A percentile compares a stretch with the other conserved stretches of the same genome.
phyloP scores from a whole-genome alignment of 1,140 invertebrate species.

The Drosophila elegans region DNA sequence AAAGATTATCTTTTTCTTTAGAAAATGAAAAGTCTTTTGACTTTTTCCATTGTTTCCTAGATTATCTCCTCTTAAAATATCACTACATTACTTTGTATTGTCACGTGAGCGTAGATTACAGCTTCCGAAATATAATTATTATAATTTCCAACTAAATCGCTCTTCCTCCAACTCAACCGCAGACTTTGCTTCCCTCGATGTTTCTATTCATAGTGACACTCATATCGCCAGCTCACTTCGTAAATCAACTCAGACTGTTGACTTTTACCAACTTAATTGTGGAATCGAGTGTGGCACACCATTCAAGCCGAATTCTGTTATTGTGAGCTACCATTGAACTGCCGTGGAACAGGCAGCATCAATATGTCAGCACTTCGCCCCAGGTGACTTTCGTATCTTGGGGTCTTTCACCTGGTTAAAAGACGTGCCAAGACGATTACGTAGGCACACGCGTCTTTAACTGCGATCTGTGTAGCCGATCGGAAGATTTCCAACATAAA shows the following conservation, averaged over 20 bases:
- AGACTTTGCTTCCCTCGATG: background rate
- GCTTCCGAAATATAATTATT: slow-evolving; percentile 10
- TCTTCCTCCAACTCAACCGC: background rate
- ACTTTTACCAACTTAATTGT: slow-evolving; percentile 54
- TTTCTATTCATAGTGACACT: slow-evolving; percentile 11
- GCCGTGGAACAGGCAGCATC: slow-evolving; percentile 23
- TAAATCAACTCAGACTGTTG: slow-evolving; percentile 14
- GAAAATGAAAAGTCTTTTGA: background rate
- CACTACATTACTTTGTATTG: slow-evolving; percentile 1
- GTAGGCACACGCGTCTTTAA: slow-evolving; percentile 54
- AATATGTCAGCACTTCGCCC: slow-evolving; percentile 37
- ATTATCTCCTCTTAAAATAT: background rate
- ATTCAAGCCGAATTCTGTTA: slow-evolving; percentile 28
- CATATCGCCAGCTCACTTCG: background rate
- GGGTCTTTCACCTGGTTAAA: slow-evolving; percentile 26
- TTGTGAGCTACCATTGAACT: slow-evolving; percentile 36
- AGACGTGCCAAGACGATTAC: slow-evolving; percentile 57
- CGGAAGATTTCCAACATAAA: slow-evolving; percentile 38
- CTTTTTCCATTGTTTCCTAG: background rate
- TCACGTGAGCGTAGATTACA: background rate
- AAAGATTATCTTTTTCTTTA: too few species aligned
- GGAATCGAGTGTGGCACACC: slow-evolving; percentile 35
- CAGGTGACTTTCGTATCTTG: slow-evolving; percentile 42
- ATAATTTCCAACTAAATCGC: slow-evolving; percentile 1
- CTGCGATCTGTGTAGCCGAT: slow-evolving; percentile 11